phyloP scores from a whole-genome alignment of 2,113 vertebrate genomes.

The Peromyscus californicus region DNA sequence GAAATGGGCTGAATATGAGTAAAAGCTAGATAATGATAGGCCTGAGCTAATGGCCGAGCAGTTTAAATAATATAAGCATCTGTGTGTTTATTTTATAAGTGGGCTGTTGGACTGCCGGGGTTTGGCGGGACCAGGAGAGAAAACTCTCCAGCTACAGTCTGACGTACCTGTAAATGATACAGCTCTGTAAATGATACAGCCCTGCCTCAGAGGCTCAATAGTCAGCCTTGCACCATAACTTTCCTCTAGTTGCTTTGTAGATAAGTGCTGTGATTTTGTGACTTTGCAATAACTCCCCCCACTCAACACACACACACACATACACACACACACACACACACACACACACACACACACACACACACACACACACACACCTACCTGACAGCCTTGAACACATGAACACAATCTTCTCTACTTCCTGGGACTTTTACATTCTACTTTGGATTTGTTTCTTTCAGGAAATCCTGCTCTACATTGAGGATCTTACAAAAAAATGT shows the following conservation, averaged over 20 bases:
- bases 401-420: neutral
- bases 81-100: too few relatives aligned
- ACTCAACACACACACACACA: too few relatives aligned
- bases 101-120: too few relatives aligned
- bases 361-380: neutral
- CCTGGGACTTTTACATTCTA: neutral
- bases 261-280: constrained; percentile 9
- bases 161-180: too few relatives aligned
- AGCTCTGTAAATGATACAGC: neutral
- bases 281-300: neutral
- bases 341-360: too few relatives aligned
- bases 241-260: neutral
- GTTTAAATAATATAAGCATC: too few relatives aligned
- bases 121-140: too few relatives aligned
- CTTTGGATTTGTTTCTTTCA: constrained; percentile 29
- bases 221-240: neutral
- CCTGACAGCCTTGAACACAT: neutral
- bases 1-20: too few relatives aligned
- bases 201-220: neutral
- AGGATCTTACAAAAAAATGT: constrained; percentile 1
- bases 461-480: constrained; percentile 23
- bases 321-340: too few relatives aligned
- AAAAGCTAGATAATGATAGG: too few relatives aligned
- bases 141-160: too few relatives aligned
- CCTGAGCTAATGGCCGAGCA: too few relatives aligned